Percentiles rank a stretch among this genome's conserved stretches.
Evolutionary conservation across 2,113 vertebrate genomes (phyloP).

Genomic region (Brachyhypopomus gauderio): DNA sequence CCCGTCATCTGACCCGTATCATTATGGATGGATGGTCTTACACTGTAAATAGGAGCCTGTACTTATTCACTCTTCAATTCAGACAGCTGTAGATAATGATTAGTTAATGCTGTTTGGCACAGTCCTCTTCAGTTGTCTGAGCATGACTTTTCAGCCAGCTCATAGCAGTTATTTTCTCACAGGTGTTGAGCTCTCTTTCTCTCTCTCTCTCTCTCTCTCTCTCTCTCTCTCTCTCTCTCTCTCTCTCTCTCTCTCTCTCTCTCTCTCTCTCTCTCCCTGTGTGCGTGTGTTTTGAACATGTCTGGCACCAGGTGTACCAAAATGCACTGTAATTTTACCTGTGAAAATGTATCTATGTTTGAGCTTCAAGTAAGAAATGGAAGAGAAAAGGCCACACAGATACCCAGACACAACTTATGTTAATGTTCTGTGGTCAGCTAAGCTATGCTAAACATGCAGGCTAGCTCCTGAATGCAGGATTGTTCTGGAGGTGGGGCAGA

Average conservation of each 20-base stretch:
- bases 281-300: slow-evolving; percentile 66
- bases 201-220: slow-evolving; percentile 9
- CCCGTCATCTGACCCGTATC: slow-evolving; percentile 37
- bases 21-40: slow-evolving; percentile 35
- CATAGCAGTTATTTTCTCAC: slow-evolving; percentile 62
- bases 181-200: slow-evolving; percentile 60
- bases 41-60: slow-evolving; percentile 40
- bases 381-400: slow-evolving; percentile 23
- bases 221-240: slow-evolving; percentile 17
- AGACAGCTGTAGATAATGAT: slow-evolving; percentile 43
- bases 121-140: slow-evolving; percentile 37
- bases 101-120: slow-evolving; percentile 41
- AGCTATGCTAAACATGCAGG: slow-evolving; percentile 46
- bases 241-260: slow-evolving; percentile 55
- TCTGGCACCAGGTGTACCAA: slow-evolving; percentile 65
- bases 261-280: slow-evolving; percentile 42
- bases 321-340: slow-evolving; percentile 68
- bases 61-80: slow-evolving; percentile 40
- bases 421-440: slow-evolving; percentile 67
- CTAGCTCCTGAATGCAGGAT: slow-evolving; percentile 44
- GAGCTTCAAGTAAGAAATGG: slow-evolving; percentile 12
- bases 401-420: slow-evolving; percentile 64
- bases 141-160: slow-evolving; percentile 38
- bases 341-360: slow-evolving; percentile 62
- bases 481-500: slow-evolving; percentile 22